Evolutionary conservation across 1,140 invertebrate genomes (phyloP).

Genomic region (Trichogramma pretiosum): DNA sequence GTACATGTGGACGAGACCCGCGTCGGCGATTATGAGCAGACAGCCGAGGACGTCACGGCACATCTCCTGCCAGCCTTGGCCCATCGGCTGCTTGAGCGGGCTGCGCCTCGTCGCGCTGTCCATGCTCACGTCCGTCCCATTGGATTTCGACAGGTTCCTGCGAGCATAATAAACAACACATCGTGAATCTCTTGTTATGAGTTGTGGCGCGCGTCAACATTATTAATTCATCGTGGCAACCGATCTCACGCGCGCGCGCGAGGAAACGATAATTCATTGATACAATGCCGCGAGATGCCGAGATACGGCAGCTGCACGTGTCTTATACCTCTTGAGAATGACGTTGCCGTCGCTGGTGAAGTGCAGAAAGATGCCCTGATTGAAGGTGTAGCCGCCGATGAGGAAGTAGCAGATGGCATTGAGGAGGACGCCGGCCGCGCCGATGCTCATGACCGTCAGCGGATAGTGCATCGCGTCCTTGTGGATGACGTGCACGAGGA

Average conservation of each 20-base stretch:
- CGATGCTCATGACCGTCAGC: conserved; percentile 55
- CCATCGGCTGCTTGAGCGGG: conserved; percentile 35
- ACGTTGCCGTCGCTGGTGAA: conserved; percentile 58
- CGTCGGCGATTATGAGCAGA: conserved; percentile 59
- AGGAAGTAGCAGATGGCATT: conserved; percentile 64
- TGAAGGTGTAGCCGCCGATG: conserved; percentile 71
- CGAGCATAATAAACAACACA: no score
- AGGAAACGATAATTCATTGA: no score
- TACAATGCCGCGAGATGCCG: no score
- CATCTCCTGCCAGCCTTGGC: conserved; percentile 48
- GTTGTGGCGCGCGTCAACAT: no score
- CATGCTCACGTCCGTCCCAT: no score
- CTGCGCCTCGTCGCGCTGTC: conserved; percentile 31
- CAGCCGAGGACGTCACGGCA: conserved; percentile 57
- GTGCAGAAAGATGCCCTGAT: conserved; percentile 65
- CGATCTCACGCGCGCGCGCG: no score
- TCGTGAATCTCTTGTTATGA: no score
- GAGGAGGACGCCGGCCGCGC: conserved; percentile 55
- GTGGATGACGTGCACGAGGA: conserved; percentile 67
- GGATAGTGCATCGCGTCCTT: conserved; percentile 63
- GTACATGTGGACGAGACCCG: conserved; percentile 54
- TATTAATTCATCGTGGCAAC: no score
- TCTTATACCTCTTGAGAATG: conserved; percentile 46
- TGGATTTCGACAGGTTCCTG: no score
- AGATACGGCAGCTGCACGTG: no score